Conservation (phyloP, 2,888 invertebrate genomes). For the Drosophila paramelanica region DNA sequence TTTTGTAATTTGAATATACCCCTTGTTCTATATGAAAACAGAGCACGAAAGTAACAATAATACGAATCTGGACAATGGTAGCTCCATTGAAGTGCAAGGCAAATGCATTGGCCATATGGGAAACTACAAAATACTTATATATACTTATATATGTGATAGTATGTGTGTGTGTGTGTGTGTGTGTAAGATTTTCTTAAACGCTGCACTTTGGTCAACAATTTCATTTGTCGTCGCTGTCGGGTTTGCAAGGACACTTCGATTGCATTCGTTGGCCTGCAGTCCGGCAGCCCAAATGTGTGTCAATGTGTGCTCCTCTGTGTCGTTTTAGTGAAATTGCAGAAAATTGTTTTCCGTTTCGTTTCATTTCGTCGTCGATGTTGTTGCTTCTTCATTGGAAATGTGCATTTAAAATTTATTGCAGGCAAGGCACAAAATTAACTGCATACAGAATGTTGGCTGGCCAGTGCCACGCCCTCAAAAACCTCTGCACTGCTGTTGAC, state of each 20-base stretch:
- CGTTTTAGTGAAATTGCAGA: constrained; percentile 77
- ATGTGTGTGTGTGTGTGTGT: constrained; percentile 6
- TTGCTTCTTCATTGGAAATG: constrained; percentile 72
- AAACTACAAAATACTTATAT: constrained; percentile 17
- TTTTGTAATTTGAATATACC: not conserved
- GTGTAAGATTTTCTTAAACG: constrained; percentile 62
- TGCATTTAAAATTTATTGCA: constrained; percentile 81
- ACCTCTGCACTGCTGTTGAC: constrained; percentile 44
- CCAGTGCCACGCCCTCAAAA: constrained; percentile 25
- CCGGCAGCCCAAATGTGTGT: constrained; percentile 52
- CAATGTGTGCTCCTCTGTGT: constrained; percentile 53
- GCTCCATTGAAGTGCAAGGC: constrained; percentile 32
- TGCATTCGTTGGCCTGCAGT: constrained; percentile 32
- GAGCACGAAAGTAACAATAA: constrained; percentile 18
- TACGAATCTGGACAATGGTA: constrained; percentile 36
- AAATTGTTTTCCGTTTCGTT: constrained; percentile 80
- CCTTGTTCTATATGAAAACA: not conserved
- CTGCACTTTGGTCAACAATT: constrained; percentile 73
- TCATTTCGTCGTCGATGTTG: constrained; percentile 53
- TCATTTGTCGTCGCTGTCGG: constrained; percentile 57
- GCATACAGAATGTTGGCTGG: constrained; percentile 42
- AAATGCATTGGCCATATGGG: constrained; percentile 65
- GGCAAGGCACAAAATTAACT: constrained; percentile 78
- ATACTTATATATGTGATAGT: not conserved
- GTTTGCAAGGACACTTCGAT: constrained; percentile 63